Conservation (phyloP, 2,797 vertebrate genomes). For the Anomalospiza imberbis region DNA sequence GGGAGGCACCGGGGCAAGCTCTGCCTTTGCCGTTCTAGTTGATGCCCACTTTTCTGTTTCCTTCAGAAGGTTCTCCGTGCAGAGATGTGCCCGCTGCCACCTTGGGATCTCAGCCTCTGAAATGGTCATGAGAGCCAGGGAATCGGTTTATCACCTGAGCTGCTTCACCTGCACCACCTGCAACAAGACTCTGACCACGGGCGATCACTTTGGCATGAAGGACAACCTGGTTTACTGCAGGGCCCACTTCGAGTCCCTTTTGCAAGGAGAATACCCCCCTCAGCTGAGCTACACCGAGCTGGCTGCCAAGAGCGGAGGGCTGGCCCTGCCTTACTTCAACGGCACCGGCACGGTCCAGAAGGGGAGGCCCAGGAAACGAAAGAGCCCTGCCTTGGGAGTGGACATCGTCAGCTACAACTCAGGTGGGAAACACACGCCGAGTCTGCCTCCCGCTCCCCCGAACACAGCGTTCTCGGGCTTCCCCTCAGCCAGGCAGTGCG, state of each 20-base stretch:
- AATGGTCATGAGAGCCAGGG: slow-evolving; percentile 98
- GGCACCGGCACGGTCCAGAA: slow-evolving; percentile 93
- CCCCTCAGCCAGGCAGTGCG: neutral
- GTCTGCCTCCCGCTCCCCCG: neutral
- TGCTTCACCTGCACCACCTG: slow-evolving; percentile 98
- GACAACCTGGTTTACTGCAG: slow-evolving; percentile 98
- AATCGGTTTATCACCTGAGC: slow-evolving; percentile 98
- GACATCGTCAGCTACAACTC: slow-evolving; percentile 93
- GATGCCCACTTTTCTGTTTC: slow-evolving; percentile 54
- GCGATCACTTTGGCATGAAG: slow-evolving; percentile 99
- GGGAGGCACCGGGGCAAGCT: neutral
- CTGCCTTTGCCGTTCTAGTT: neutral
- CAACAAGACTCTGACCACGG: slow-evolving; percentile 96
- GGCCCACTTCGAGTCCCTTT: slow-evolving; percentile 93
- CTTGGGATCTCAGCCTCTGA: slow-evolving; percentile 98
- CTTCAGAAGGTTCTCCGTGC: slow-evolving; percentile 99
- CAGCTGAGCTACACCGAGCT: slow-evolving; percentile 96
- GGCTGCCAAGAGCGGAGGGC: slow-evolving; percentile 89
- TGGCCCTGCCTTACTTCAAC: slow-evolving; percentile 93
- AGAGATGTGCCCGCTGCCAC: slow-evolving; percentile 99
- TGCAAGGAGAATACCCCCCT: slow-evolving; percentile 91
- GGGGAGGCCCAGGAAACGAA: slow-evolving; percentile 92
- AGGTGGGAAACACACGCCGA: slow-evolving; percentile 77
- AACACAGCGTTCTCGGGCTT: neutral
- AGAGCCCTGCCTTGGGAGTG: slow-evolving; percentile 94